phyloP scores from a whole-genome alignment of 1,140 invertebrate species.

The Drosophila auraria region DNA sequence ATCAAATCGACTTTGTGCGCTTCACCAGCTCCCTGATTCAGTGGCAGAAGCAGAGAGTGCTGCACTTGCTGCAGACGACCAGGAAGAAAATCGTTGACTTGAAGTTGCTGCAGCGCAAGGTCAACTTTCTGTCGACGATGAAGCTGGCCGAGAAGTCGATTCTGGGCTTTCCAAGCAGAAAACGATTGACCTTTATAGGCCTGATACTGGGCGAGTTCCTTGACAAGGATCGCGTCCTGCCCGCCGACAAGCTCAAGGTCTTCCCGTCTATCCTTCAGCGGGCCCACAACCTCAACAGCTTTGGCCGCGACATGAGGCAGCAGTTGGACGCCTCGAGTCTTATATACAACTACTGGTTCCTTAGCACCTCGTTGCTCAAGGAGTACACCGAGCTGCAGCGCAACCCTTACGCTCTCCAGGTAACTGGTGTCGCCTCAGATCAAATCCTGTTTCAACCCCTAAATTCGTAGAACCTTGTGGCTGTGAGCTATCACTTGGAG shows the following conservation, averaged over 20 bases:
- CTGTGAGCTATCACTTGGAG: constrained; percentile 50
- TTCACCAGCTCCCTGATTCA: constrained; percentile 49
- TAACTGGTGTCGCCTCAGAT: not conserved
- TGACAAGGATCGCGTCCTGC: constrained; percentile 52
- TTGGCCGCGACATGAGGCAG: constrained; percentile 28
- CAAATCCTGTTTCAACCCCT: not conserved
- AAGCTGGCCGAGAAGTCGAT: constrained; percentile 61
- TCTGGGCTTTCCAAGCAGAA: constrained; percentile 40
- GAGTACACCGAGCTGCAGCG: constrained; percentile 54
- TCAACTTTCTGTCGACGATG: constrained; percentile 54
- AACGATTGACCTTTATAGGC: constrained; percentile 51
- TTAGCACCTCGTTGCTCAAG: constrained; percentile 40
- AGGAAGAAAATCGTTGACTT: constrained; percentile 86
- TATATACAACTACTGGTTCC: constrained; percentile 46
- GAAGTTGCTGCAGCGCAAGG: constrained; percentile 58
- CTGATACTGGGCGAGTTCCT: constrained; percentile 58
- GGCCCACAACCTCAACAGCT: constrained; percentile 35
- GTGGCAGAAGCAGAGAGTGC: constrained; percentile 67
- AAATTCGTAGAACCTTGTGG: constrained; percentile 52
- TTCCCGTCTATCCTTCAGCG: constrained; percentile 50
- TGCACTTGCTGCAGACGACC: constrained; percentile 82
- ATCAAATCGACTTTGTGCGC: constrained; percentile 54
- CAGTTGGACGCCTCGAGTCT: constrained; percentile 48
- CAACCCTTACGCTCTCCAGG: constrained; percentile 60
- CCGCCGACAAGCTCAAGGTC: constrained; percentile 56